Conservation (phyloP, 2,113 vertebrate genomes). For the Felis catus region F.catus_Fca126_mat1.0 CM031412.1:8945001-8945500, state of each 20-base stretch:
- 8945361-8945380: background rate
- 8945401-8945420: background rate
- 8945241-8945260: background rate
- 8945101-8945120: background rate
- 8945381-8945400: background rate
- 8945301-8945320: background rate
- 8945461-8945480: background rate
- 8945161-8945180: background rate
- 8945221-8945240: background rate
- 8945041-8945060: background rate
- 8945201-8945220: background rate
- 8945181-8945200: background rate
- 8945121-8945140: background rate
- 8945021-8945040: background rate
- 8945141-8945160: background rate
- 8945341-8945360: background rate
- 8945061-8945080: background rate
- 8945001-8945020: background rate
- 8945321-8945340: background rate
- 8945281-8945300: background rate
- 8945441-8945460: background rate
- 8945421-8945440: background rate
- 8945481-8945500: background rate
- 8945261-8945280: background rate
- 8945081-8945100: background rate